Base-by-base conservation (phyloP, 1,140 invertebrate genomes). In the Lysiphlebus fabarum region DNA sequence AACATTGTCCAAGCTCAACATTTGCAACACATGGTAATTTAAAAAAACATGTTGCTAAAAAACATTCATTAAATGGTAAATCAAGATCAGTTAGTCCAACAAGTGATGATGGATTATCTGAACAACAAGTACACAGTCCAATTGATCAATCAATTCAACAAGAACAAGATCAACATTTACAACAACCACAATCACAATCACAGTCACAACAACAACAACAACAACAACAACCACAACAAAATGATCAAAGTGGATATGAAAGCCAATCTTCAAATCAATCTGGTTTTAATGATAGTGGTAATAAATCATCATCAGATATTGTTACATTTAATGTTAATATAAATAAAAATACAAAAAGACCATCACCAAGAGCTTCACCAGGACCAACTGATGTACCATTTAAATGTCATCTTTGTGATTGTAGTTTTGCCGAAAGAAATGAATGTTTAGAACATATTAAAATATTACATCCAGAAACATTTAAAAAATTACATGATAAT, bases 391-490 rank as follows among this genome's bases (percentile, higher is more conserved):
- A 92, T 60, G 78, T 91, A 37, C 91, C 92, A 0, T 96, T 92
- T 81, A 95, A 95, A 72, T 98, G 94, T 70, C 92, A 96, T 75
- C 79, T 96, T 0, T 96, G 93, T 73, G 93, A 96, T 65, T 87
- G 85, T 9, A 91, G 92, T 0, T 96, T 91, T 68, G 82, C 83
- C 0, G 88, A 90, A 36, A 82, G 93, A 1, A 82, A 88, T 53
- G 88, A 89, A 7, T 91, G 91, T 38, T 76, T 96, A 34, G 85
- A 88, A 12, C 95, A 97, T 70, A 87, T 95, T 58, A 86, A 86
- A 58, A 78, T 84, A 5, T 78, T 75, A 38, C 93, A 96, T 65
- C 73, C 83, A 0, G 73, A 84, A 0, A 89, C 91, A 45, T 92
- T 89, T 69, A 85, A 90, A 14, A 79, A 90, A 56, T 75, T 93